Evolutionary conservation across 2,797 vertebrate genomes (phyloP), one percentile per base, ranked within the genome.

Genomic region (Clarias fuscus): DNA sequence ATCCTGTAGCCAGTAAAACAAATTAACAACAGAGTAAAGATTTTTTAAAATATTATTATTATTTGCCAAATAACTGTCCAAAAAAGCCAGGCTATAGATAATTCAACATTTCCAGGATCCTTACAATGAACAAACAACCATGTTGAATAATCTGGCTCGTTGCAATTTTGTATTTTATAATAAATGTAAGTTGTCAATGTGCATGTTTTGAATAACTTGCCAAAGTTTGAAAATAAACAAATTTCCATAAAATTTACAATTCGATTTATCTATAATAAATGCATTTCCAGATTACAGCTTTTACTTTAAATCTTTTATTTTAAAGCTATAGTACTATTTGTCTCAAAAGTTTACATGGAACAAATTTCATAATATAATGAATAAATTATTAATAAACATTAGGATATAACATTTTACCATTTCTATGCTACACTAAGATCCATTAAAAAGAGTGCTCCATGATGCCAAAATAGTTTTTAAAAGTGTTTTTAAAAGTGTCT

Each of bases 1-100:
- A 89, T 88, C 88, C 89, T 62, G 84, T 83, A 90, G 91, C 88
- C 88, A 86, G 65, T 87, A 87, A 87, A 83, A 87, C 90, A 91
- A 48, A 89, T 90, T 90, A 88, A 88, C 65, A 79, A 81, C 82
- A 68, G 75, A 82, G 85, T 62, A 76, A 43, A 84, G 80, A 81
- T 85, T 86, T 89, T 79, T 85, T 84, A 18, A 30, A 30, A 33
- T 33, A 48, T 10, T 48, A 48, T 48, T 48, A 48, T 11, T 48
- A 11, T 65, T 48, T 30, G 17, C n/a, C 24, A 53, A 30, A 3
- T 58, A 87, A 86, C 84, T 86, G 22, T 79, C 20, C 27, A 71
- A 86, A 82, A 37, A 20, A 77, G 82, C 20, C 70, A 86, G 77
- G 84, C 75, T 86, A 86, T 87, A 67, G 87, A 87, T 88, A 88